Evolutionary conservation across 2,797 vertebrate species (phyloP).

Genomic region (Hydrocynus forskahlii): DNA sequence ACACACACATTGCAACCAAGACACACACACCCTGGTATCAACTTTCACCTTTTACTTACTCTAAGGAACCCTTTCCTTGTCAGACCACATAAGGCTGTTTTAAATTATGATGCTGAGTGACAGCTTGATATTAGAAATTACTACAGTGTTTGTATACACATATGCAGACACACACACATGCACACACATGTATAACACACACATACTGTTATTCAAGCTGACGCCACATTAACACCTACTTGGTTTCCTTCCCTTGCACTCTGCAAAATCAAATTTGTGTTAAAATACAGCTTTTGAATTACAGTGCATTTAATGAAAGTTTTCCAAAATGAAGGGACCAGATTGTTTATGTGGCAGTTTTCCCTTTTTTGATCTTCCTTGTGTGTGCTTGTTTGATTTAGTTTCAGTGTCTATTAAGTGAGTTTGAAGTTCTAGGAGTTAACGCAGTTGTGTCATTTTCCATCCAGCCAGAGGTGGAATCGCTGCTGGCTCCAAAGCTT

Average conservation of each 20-base stretch:
- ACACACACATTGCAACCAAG: too few relatives aligned
- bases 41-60: background rate
- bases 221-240: background rate
- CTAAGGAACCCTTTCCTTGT: background rate
- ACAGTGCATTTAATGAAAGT: background rate
- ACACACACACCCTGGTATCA: constrained; percentile 1
- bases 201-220: background rate
- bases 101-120: constrained; percentile 9
- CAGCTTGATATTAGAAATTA: constrained; percentile 7
- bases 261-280: background rate
- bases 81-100: background rate
- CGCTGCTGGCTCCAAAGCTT: constrained; percentile 13
- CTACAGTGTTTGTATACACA: background rate
- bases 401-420: constrained; percentile 35
- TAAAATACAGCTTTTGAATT: constrained; percentile 28
- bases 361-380: background rate
- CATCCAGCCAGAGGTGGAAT: constrained; percentile 40
- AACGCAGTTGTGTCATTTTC: constrained; percentile 37
- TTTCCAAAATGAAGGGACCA: background rate
- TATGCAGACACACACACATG: too few relatives aligned
- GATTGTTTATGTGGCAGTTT: background rate
- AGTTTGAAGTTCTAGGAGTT: constrained; percentile 25
- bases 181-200: too few relatives aligned
- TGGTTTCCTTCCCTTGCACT: background rate
- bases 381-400: constrained; percentile 2